Evolutionary conservation across 2,113 vertebrate genomes (phyloP).

Genomic region (Seriola quinqueradiata): DNA sequence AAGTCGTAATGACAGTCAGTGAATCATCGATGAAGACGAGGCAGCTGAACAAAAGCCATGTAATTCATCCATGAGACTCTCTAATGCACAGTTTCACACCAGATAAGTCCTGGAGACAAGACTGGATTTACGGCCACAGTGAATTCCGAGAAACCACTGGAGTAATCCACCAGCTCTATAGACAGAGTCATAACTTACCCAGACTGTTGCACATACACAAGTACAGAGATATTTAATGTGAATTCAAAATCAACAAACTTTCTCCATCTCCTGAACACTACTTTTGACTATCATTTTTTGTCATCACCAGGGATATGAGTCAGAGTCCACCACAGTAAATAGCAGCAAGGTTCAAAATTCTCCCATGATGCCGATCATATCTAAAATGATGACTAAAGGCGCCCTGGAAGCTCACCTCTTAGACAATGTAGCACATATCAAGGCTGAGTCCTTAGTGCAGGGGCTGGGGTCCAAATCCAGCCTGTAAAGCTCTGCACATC

Average conservation of each 20-base stretch:
- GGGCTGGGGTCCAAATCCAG: too few species aligned
- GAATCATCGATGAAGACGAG: constrained; percentile 93
- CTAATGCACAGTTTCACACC: constrained; percentile 67
- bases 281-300: neutral
- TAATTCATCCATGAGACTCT: constrained; percentile 89
- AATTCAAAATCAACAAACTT: constrained; percentile 32
- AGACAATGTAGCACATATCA: too few species aligned
- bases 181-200: constrained; percentile 50
- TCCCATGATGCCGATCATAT: neutral
- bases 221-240: constrained; percentile 10
- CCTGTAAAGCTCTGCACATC: neutral
- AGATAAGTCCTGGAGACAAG: constrained; percentile 60
- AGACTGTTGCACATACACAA: constrained; percentile 21
- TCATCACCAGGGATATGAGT: too few species aligned
- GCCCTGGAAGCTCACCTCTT: too few species aligned
- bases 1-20: constrained; percentile 93
- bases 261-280: neutral
- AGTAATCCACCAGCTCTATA: constrained; percentile 43
- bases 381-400: neutral
- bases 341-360: neutral
- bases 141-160: constrained; percentile 35
- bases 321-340: neutral
- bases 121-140: constrained; percentile 50
- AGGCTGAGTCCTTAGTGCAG: too few species aligned
- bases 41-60: constrained; percentile 90